Conservation (phyloP, 2,797 vertebrate genomes). For the Prunella strophiata region DNA sequence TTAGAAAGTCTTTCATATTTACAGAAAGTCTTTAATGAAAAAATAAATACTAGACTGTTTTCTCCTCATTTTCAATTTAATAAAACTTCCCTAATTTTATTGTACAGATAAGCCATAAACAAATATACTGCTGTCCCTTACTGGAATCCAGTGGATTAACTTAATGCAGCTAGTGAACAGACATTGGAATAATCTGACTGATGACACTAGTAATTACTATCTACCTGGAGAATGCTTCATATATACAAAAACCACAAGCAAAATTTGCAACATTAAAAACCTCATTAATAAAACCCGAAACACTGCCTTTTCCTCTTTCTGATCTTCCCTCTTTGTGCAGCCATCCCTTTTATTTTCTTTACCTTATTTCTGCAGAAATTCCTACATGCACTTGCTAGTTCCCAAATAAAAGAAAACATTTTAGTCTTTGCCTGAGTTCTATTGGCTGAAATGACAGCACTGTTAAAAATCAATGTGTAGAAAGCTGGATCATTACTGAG, state of each 20-base stretch:
- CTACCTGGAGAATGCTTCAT: background rate
- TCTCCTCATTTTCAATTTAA: background rate
- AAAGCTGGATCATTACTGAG: background rate
- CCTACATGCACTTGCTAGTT: background rate
- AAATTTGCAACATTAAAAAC: background rate
- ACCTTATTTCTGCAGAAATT: background rate
- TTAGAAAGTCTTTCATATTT: background rate
- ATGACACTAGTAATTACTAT: background rate
- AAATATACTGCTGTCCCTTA: background rate
- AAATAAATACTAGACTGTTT: background rate
- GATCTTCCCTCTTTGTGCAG: background rate
- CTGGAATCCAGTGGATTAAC: background rate
- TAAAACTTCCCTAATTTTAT: background rate
- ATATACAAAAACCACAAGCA: background rate
- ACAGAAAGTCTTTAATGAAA: background rate
- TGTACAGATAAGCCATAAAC: background rate
- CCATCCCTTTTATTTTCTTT: background rate
- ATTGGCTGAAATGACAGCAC: background rate
- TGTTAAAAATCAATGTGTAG: slow-evolving; percentile 1
- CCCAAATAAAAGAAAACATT: background rate
- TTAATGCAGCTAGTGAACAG: background rate
- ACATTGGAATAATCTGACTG: background rate
- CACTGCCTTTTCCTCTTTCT: background rate
- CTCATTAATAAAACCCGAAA: background rate
- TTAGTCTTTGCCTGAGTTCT: background rate